Conservation (phyloP, 2,888 invertebrate species). For the Sturmia bella region DNA sequence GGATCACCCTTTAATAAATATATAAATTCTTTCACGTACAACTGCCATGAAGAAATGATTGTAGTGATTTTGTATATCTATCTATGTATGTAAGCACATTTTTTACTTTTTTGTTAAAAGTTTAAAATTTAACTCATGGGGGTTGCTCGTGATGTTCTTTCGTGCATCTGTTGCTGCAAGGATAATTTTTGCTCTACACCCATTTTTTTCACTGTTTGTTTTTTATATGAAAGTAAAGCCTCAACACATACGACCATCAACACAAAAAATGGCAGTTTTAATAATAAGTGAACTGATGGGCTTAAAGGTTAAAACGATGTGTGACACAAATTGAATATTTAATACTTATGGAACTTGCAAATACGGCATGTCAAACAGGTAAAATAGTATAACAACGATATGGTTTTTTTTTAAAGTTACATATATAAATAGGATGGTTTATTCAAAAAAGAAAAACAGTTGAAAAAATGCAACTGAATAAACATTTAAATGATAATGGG, state of each 20-base stretch:
- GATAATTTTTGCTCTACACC: slow-evolving; percentile 39
- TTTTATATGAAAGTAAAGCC: slow-evolving; percentile 62
- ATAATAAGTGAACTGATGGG: slow-evolving; percentile 69
- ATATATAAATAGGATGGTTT: slow-evolving; percentile 57
- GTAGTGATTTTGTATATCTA: slow-evolving; percentile 58
- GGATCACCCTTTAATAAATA: not conserved
- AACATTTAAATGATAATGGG: slow-evolving; percentile 46
- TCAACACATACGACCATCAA: slow-evolving; percentile 1
- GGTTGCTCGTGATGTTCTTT: slow-evolving; percentile 76
- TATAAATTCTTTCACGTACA: slow-evolving; percentile 45
- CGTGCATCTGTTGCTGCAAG: slow-evolving; percentile 77
- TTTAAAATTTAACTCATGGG: slow-evolving; percentile 73
- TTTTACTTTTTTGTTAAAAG: slow-evolving; percentile 43
- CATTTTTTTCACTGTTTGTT: slow-evolving; percentile 11
- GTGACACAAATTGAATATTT: slow-evolving; percentile 78
- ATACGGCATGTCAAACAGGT: not conserved
- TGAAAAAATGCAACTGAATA: slow-evolving; percentile 29
- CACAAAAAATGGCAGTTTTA: slow-evolving; percentile 58
- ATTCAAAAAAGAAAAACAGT: slow-evolving; percentile 29
- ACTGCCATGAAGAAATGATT: slow-evolving; percentile 46
- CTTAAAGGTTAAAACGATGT: slow-evolving; percentile 74
- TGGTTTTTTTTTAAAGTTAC: slow-evolving; percentile 33
- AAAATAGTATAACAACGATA: not conserved
- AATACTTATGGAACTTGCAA: slow-evolving; percentile 69
- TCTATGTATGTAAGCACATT: too few relatives aligned